Evolutionary conservation across 53 echinoderm and acorn worm genomes (phyloP).

Genomic region (Pentamera pediparva): DNA sequence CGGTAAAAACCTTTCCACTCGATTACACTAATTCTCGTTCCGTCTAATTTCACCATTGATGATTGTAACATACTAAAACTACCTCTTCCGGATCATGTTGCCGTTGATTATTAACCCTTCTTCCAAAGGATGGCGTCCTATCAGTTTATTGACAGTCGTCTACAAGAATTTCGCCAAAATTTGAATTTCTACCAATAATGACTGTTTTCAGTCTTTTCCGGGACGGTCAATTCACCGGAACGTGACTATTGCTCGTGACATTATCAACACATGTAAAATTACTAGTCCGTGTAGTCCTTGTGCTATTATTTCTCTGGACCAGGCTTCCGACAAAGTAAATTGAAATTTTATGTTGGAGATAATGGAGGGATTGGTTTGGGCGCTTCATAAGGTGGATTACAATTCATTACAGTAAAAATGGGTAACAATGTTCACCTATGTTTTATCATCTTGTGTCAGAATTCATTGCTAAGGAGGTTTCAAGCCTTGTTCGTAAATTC

Average conservation of each 20-base stretch:
- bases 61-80: background rate
- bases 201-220: constrained; percentile 41
- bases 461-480: background rate
- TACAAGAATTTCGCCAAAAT: constrained; percentile 48
- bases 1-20: background rate
- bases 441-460: background rate
- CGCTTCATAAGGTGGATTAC: constrained; percentile 28
- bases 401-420: constrained; percentile 29
- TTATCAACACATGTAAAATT: constrained; percentile 8
- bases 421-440: background rate
- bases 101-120: too few relatives aligned
- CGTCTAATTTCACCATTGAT: background rate
- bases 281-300: constrained; percentile 9
- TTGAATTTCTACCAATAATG: constrained; percentile 3
- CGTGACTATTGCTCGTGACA: constrained; percentile 43
- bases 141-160: too few relatives aligned
- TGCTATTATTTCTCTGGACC: constrained; percentile 38
- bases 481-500: background rate
- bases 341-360: constrained; percentile 36
- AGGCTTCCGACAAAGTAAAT: constrained; percentile 49
- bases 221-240: constrained; percentile 50
- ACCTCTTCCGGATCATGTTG: background rate
- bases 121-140: too few relatives aligned
- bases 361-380: constrained; percentile 23
- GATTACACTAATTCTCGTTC: background rate